Evolutionary conservation across 2,888 invertebrate genomes (phyloP), one percentile per base, ranked within the genome.

Genomic region (Carabus problematicus): DNA sequence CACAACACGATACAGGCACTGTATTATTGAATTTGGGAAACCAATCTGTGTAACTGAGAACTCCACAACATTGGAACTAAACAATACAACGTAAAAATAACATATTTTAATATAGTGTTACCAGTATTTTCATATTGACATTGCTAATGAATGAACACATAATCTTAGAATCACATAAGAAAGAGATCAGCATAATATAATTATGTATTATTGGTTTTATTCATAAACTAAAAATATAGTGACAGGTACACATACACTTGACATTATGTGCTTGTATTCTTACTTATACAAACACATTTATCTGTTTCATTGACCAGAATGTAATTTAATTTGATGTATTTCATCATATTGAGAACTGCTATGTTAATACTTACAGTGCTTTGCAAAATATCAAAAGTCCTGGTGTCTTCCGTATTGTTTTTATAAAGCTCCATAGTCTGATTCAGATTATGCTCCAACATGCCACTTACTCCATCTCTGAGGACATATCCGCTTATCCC

Each of bases 341-440:
- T 19, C 1, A 16, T n/a, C 40, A 39, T 54, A 8, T 8, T 9
- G 3, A 55, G 18, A 18, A 43, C 12, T 59, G 19, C 16, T 59
- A 29, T 59, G 56, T 42, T 16, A 71, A 71, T 67, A 85, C 89
- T 87, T 81, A 95, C 94, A 77, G 93, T 90, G 74, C 86, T 87
- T 83, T 97, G 96, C 76, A 95, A 84, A 71, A 90, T 85, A 78
- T 94, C 89, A 90, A 95, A 95, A 67, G 91, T 88, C 77, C 85
- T 86, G 52, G 86, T 86, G 62, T 89, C 85, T 72, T 87, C 85
- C 0, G 80, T 76, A 73, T 89, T 85, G 2, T 79, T 82, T 0
- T 83, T 82, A 79, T 91, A 95, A 71, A 87, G 83, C 71, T 81
- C 80, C 85, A 91, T 88, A 74, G 88, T 91, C 56, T 81, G 81